Evolutionary conservation across 2,888 invertebrate genomes (phyloP).

Genomic region (Rotaria sp.): DNA sequence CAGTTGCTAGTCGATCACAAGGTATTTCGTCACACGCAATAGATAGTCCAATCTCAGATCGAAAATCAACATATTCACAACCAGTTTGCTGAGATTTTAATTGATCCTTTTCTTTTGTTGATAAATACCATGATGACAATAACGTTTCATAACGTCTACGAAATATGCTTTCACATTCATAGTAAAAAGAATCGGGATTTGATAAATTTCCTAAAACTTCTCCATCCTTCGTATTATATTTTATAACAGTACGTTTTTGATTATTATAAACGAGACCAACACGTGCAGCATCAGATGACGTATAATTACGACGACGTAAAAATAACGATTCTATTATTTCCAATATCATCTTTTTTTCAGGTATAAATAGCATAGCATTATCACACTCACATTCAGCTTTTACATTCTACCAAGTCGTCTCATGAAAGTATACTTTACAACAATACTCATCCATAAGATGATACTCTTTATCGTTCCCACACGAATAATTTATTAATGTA

Average conservation of each 20-base stretch:
- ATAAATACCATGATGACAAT: background rate
- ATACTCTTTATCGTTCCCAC: background rate
- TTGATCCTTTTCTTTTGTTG: background rate
- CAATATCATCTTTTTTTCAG: background rate
- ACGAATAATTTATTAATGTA: background rate
- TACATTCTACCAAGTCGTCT: background rate
- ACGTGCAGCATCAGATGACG: background rate
- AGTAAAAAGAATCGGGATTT: background rate
- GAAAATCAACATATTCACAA: background rate
- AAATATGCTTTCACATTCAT: conserved; percentile 13
- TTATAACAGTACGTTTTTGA: background rate
- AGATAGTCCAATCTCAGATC: background rate
- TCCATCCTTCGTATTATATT: background rate
- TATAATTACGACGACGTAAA: background rate
- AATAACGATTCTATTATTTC: background rate
- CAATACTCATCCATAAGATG: background rate
- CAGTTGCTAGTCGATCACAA: background rate
- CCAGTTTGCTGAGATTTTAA: background rate
- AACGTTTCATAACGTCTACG: background rate
- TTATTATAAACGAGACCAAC: background rate
- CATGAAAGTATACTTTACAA: background rate
- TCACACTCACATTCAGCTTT: background rate
- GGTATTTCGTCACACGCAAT: background rate
- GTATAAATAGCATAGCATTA: background rate
- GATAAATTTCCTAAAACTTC: background rate